These are phyloP conservation scores for Chinchilla lanigera DNA, from an alignment of 2,113 vertebrate species.

Conservation along the genomic window DNA sequence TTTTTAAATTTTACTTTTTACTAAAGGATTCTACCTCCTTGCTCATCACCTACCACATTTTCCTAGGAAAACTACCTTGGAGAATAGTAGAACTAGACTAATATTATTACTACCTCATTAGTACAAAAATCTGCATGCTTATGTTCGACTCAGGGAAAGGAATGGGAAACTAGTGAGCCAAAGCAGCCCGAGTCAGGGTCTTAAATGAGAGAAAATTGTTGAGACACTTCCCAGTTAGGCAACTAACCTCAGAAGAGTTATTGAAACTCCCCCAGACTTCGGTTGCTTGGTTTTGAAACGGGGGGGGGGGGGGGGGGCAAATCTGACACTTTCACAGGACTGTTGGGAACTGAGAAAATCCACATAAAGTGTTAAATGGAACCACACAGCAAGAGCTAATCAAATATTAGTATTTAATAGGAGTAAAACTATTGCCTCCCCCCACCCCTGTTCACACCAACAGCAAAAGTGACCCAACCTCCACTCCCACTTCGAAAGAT, in stretches of 20 bases:
- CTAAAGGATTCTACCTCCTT: conserved; percentile 36
- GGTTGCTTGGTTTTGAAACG: conserved; percentile 39
- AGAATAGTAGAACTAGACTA: conserved; percentile 25
- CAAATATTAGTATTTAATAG: conserved; percentile 51
- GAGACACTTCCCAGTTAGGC: not conserved
- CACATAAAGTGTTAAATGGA: conserved; percentile 7
- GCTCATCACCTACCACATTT: conserved; percentile 24
- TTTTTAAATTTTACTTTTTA: conserved; percentile 3
- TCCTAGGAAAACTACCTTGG: conserved; percentile 37
- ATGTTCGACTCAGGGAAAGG: conserved; percentile 35
- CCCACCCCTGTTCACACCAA: not conserved
- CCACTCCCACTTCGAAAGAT: not conserved
- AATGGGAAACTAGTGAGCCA: not conserved
- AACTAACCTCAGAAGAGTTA: conserved; percentile 37
- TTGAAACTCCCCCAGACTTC: not conserved
- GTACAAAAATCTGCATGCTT: conserved; percentile 24
- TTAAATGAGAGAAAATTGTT: conserved; percentile 27
- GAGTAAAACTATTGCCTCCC: conserved; percentile 26
- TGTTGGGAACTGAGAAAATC: conserved; percentile 39
- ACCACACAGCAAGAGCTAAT: conserved; percentile 27
- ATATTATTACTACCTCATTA: not conserved
- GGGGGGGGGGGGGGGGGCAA: not conserved
- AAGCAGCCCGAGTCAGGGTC: not conserved
- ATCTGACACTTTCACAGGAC: not conserved
- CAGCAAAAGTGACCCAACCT: not conserved